Percentiles rank a stretch among this genome's conserved stretches.
Evolutionary conservation across 1,140 invertebrate genomes (phyloP).

Genomic region (Achroia grisella): DNA sequence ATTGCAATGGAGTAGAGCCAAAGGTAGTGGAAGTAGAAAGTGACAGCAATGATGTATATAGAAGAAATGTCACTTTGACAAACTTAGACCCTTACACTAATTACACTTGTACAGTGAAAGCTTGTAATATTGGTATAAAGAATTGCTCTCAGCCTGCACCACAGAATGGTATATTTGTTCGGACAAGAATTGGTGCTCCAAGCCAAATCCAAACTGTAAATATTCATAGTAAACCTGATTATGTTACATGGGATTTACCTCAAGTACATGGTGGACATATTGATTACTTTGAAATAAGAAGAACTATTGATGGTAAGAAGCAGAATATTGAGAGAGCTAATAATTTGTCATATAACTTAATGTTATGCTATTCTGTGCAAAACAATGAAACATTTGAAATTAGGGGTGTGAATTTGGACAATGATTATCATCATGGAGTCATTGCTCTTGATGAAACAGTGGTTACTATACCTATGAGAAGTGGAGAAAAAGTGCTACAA

Average conservation of each 20-base stretch:
- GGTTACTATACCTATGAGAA: slow-evolving; percentile 26
- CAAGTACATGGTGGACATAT: slow-evolving; percentile 76
- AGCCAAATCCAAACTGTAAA: slow-evolving; percentile 67
- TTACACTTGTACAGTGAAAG: slow-evolving; percentile 79
- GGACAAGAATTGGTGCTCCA: slow-evolving; percentile 78
- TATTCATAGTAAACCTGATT: slow-evolving; percentile 52
- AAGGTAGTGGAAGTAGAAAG: slow-evolving; percentile 32
- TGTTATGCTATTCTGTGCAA: slow-evolving; percentile 42
- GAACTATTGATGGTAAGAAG: slow-evolving; percentile 49
- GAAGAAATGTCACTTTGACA: slow-evolving; percentile 35
- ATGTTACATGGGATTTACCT: slow-evolving; percentile 71
- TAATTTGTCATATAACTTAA: slow-evolving; percentile 29
- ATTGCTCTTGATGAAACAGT: slow-evolving; percentile 21
- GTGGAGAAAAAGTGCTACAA: slow-evolving; percentile 15
- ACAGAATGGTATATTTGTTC: slow-evolving; percentile 45
- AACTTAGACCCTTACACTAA: slow-evolving; percentile 72
- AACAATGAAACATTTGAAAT: slow-evolving; percentile 51
- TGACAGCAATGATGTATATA: slow-evolving; percentile 27
- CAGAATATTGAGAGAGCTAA: slow-evolving; percentile 53
- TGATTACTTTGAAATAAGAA: slow-evolving; percentile 75
- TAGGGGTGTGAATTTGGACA: slow-evolving; percentile 63
- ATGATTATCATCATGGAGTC: slow-evolving; percentile 49
- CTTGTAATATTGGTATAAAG: slow-evolving; percentile 78
- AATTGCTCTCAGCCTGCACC: slow-evolving; percentile 73
- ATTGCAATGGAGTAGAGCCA: slow-evolving; percentile 50